Evolutionary conservation across 2,797 vertebrate genomes (phyloP), one percentile per base, ranked within the genome.

Genomic region (Macrochelys suwanniensis): DNA sequence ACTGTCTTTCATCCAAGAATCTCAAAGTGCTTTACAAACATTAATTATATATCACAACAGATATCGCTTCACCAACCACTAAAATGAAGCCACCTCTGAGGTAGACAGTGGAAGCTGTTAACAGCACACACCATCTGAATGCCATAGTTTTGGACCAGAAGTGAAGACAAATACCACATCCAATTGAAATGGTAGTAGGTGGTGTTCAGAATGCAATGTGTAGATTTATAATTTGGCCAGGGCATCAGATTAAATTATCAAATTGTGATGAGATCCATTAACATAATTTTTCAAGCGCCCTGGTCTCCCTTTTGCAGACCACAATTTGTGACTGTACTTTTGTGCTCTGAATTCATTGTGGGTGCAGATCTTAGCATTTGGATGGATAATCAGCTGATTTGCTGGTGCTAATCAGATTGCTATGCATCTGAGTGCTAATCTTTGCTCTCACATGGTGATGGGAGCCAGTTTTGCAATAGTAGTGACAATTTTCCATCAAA

Each of bases 11-110:
- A 93, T 80, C 78, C 74, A 53, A 88, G 88, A 95, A 61, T 74
- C 87, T 95, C 59, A 12, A 88, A 80, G 92, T 88, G 82, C 42
- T 97, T 93, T 88, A 82, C 65, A 88, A 79, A 65, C 85, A 37
- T 89, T 92, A 94, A 92, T 97, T 97, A 37, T 10, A n/a, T 37
- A 96, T 57, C 74, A 78, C 57, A 25, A 87, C 65, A 65, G 88
- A 89, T 80, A 90, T 91, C 90, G 95, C 85, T 95, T 95, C 85
- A 78, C 80, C 37, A 90, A 85, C 88, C 87, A 78, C 90, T 95
- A 89, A 80, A 88, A 92, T 81, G 59, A 15, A 95, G 65, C 33
- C 87, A 82, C 80, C 85, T 23, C 80, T n/a, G 85, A 94, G 77
- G 77, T 92, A 94, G 85, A 93, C 77, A 86, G 80, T 84, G 88